Evolutionary conservation across 2,888 invertebrate species (phyloP).

Genomic region (Acronicta alni): DNA sequence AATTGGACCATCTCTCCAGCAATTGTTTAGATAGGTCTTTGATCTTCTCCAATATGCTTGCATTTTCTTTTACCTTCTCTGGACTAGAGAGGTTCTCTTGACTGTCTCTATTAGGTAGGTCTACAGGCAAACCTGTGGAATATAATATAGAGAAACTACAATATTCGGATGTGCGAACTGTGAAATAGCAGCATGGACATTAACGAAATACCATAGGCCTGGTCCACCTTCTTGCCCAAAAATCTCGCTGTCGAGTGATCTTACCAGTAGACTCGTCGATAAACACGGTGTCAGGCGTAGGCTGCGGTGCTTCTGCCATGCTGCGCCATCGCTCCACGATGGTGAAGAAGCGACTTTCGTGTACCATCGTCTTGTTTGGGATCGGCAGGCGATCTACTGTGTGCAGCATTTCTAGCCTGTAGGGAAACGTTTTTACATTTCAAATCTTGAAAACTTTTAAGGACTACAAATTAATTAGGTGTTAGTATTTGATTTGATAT

Average conservation of each 20-base stretch:
- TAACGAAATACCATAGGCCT: too few species aligned
- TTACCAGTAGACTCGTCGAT: slow-evolving; percentile 84
- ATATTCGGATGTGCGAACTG: background rate
- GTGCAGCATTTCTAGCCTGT: slow-evolving; percentile 93
- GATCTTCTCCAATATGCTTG: slow-evolving; percentile 83
- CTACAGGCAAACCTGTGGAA: slow-evolving; percentile 77
- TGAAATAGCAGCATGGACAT: too few species aligned
- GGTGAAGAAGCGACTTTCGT: slow-evolving; percentile 96
- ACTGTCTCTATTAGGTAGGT: slow-evolving; percentile 67
- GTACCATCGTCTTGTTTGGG: slow-evolving; percentile 97
- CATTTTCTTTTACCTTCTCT: slow-evolving; percentile 76
- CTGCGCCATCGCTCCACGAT: slow-evolving; percentile 96
- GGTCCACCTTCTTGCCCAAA: too few species aligned
- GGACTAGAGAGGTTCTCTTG: slow-evolving; percentile 63
- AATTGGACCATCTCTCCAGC: slow-evolving; percentile 92
- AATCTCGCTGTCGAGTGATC: background rate
- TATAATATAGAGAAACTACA: background rate
- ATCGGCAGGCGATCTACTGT: slow-evolving; percentile 96
- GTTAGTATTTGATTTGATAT: too few species aligned
- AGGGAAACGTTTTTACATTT: background rate
- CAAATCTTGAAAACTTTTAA: too few species aligned
- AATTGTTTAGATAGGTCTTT: slow-evolving; percentile 90
- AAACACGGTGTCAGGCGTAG: slow-evolving; percentile 64
- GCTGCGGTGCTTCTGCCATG: slow-evolving; percentile 68
- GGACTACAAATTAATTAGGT: too few species aligned